Percentiles rank a stretch among this genome's conserved stretches.
These are phyloP conservation scores for Microctonus brassicae DNA, from an alignment of 2,888 invertebrate genomes.

Conservation along the genomic window DNA sequence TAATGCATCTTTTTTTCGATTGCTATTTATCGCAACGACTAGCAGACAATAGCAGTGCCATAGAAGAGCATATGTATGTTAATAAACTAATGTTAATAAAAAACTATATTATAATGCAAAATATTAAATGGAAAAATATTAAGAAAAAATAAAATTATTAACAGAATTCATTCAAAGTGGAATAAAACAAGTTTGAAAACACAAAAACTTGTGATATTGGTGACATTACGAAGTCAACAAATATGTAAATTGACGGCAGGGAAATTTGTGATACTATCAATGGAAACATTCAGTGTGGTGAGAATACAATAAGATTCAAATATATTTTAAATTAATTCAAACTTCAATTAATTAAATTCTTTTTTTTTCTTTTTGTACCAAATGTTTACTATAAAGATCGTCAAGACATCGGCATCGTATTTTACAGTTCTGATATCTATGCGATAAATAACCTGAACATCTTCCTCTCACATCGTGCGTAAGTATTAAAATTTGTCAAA, in stretches of 20 bases:
- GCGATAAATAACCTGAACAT: background rate
- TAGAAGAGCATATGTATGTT: slow-evolving; percentile 7
- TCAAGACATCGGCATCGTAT: slow-evolving; percentile 37
- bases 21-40: slow-evolving; percentile 26
- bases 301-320: background rate
- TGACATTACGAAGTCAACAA: slow-evolving; percentile 23
- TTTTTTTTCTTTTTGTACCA: background rate
- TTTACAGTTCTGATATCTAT: slow-evolving; percentile 30
- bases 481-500: too few relatives aligned
- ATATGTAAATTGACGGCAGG: slow-evolving; percentile 36
- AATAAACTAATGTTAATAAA: background rate
- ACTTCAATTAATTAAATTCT: background rate
- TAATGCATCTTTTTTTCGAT: slow-evolving; percentile 9
- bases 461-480: too few relatives aligned
- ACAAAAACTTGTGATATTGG: slow-evolving; percentile 19
- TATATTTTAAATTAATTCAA: too few relatives aligned
- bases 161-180: slow-evolving; percentile 12
- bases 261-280: slow-evolving; percentile 28
- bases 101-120: too few relatives aligned
- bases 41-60: slow-evolving; percentile 21
- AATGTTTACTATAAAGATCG: slow-evolving; percentile 20
- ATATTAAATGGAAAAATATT: too few relatives aligned
- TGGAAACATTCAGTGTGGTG: slow-evolving; percentile 33
- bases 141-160: background rate
- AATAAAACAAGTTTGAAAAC: slow-evolving; percentile 19